Conservation (phyloP, 2,888 invertebrate genomes). For the Theodoxus fluviatilis region DNA sequence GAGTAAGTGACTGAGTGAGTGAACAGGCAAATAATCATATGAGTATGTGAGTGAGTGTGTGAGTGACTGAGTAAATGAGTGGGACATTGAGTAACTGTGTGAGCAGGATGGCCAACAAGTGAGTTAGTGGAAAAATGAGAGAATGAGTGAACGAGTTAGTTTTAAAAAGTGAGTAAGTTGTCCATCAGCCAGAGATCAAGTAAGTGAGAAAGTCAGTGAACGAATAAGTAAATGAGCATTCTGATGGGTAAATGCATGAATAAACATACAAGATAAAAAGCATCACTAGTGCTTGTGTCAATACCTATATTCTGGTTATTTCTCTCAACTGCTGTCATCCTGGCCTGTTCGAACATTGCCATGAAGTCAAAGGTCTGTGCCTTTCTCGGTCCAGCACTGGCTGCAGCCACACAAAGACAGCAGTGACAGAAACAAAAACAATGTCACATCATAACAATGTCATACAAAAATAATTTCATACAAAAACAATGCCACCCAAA, state of each 20-base stretch:
- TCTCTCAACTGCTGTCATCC: constrained; percentile 63
- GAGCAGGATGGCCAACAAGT: no score
- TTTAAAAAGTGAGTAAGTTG: no score
- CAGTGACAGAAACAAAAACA: not conserved
- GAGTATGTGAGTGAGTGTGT: no score
- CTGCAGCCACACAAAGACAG: not conserved
- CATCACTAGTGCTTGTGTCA: not conserved
- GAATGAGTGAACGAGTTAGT: no score
- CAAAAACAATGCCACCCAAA: no score
- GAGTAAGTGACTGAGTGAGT: no score
- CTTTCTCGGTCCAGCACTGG: constrained; percentile 72
- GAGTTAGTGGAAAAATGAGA: no score
- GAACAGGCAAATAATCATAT: no score
- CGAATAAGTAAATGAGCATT: not conserved
- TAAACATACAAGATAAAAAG: not conserved
- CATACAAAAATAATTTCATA: no score
- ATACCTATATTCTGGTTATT: constrained; percentile 38
- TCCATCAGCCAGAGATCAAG: not conserved
- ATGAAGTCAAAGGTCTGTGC: constrained; percentile 85
- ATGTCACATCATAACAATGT: no score
- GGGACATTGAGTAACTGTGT: no score
- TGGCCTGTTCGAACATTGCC: constrained; percentile 71
- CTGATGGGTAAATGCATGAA: not conserved
- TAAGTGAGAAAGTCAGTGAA: not conserved
- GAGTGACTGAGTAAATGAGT: no score